Percentiles rank a stretch among this genome's conserved stretches.
phyloP scores from a whole-genome alignment of 2,113 vertebrate genomes.

The Chloebia gouldiae region DNA sequence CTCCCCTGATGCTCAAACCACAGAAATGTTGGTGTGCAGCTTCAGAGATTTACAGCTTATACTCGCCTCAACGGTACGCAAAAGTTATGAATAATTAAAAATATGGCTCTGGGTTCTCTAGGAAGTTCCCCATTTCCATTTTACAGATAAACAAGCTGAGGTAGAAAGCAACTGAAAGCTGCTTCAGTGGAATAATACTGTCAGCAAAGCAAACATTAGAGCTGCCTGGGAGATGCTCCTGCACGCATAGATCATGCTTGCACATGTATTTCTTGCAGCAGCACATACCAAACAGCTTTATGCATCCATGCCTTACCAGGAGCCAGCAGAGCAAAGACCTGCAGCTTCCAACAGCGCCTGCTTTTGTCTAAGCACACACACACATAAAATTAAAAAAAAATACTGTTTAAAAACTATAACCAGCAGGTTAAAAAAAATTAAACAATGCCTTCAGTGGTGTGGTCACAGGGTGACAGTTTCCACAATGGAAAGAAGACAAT shows the following conservation, averaged over 20 bases:
- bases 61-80: not conserved
- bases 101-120: not conserved
- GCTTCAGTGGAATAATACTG: rapidly evolving
- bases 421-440: not conserved
- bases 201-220: not conserved
- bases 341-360: not conserved
- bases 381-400: not conserved
- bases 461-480: not conserved
- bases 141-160: not conserved
- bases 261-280: not conserved
- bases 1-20: not conserved
- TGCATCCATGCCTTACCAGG: rapidly evolving
- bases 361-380: not conserved
- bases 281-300: not conserved
- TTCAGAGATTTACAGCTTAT: not conserved
- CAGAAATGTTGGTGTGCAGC: not conserved
- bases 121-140: not conserved
- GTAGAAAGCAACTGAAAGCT: not conserved
- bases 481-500: not conserved
- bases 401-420: not conserved
- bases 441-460: rapidly evolving
- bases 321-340: not conserved
- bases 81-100: not conserved
- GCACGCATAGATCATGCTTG: not conserved
- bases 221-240: not conserved